Base-by-base conservation (phyloP, 2,113 vertebrate genomes). In the Urocolius indicus region DNA sequence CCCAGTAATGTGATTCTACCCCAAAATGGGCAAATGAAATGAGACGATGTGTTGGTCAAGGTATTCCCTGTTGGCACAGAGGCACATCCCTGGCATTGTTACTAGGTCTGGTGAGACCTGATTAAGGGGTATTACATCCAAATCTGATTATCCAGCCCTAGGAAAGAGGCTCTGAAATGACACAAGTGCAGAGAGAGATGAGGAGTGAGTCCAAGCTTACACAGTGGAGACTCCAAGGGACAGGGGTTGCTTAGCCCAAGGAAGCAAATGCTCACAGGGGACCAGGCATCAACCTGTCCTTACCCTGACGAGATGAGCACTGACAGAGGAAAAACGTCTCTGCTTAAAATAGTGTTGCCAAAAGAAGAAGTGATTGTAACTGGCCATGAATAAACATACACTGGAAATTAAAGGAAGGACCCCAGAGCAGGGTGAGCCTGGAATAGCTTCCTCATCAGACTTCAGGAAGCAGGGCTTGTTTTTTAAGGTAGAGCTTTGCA, bases 281-380 rank as follows among this genome's bases (percentile, higher is more conserved):
- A 86, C 45, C 86, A 81, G 86, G 51, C 78, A 77, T 61, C 68
- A 84, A 92, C 86, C 76, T 93, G 86, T 26, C 34, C 0, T 74
- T 92, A 84, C 59, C 89, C 32, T 67, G 84, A 78, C 66, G 86
- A 72, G 65, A 75, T 59, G 94, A 78, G 18, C 76, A 8, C 83
- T 21, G 4, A 75, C 91, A 94, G 54, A 96, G 96, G 96, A 96
- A 97, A 92, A 97, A 92, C 84, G 69, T 93, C 86, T 55, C 45
- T 71, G 80, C 95, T 94, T 93, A 91, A 97, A 96, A 97, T 96
- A 97, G 95, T 2, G 11, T 27, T 97, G 95, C 91, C 94, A 93
- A 75, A 87, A 97, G 91, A 92, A 90, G 58, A 90, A 84, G 69
- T 94, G 86, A 84, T 97, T 95, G 41, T 67, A 89, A 73, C 69